phyloP scores from a whole-genome alignment of 2,113 vertebrate species.

The Chaenogobius annularis region DNA sequence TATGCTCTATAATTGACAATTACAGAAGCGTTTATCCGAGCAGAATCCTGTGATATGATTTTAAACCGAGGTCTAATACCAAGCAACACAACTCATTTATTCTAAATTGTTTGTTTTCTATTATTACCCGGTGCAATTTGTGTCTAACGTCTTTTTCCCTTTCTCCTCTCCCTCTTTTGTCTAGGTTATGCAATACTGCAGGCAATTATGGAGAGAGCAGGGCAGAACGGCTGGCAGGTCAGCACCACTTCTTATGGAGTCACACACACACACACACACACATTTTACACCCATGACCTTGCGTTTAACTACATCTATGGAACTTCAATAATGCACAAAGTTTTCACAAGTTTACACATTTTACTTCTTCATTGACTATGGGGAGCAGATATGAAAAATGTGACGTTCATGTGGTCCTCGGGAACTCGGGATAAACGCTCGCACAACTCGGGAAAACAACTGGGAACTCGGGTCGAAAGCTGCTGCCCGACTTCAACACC shows the following conservation, averaged over 20 bases:
- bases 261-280: slow-evolving; percentile 1
- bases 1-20: not conserved
- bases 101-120: slow-evolving; percentile 7
- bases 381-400: too few relatives aligned
- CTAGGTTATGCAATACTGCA: slow-evolving; percentile 98
- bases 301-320: not conserved
- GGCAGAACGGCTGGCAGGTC: slow-evolving; percentile 98
- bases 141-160: slow-evolving; percentile 10
- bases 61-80: slow-evolving; percentile 7
- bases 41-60: slow-evolving; percentile 5
- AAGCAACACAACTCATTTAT: slow-evolving; percentile 6
- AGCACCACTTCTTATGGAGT: slow-evolving; percentile 67
- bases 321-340: not conserved
- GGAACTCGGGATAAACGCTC: too few relatives aligned
- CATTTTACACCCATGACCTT: not conserved
- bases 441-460: too few relatives aligned
- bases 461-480: too few relatives aligned
- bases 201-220: slow-evolving; percentile 99
- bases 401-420: too few relatives aligned
- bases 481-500: too few relatives aligned
- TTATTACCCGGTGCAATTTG: slow-evolving; percentile 16
- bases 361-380: too few relatives aligned
- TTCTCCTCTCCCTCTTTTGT: slow-evolving; percentile 56
- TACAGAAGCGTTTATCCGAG: not conserved
- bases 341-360: not conserved